These are phyloP conservation scores for Drosophila gaucha DNA, from an alignment of 2,888 invertebrate species.

Conservation along the genomic window DNA sequence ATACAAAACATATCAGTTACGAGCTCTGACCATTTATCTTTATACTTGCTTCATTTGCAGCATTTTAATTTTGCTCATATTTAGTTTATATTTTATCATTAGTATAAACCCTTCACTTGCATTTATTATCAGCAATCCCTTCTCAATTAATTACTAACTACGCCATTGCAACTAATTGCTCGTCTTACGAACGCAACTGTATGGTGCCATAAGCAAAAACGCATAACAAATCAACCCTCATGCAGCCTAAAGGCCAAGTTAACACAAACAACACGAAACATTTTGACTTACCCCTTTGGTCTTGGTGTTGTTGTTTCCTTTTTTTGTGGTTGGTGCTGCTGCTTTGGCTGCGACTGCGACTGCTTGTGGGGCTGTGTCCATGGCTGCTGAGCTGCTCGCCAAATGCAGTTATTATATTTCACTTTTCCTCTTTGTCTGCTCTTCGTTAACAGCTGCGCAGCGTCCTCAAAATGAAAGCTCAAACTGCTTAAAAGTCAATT, in stretches of 20 bases:
- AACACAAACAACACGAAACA: constrained; percentile 35
- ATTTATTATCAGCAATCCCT: neutral
- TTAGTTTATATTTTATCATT: neutral
- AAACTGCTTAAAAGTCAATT: constrained; percentile 58
- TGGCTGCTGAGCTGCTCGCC: constrained; percentile 33
- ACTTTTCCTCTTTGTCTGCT: constrained; percentile 22
- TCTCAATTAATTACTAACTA: neutral
- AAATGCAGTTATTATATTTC: constrained; percentile 45
- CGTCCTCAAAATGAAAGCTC: constrained; percentile 57
- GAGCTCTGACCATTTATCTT: too few relatives aligned
- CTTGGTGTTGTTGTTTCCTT: constrained; percentile 46
- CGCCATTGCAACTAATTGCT: constrained; percentile 29
- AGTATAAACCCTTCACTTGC: too few relatives aligned
- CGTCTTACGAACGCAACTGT: constrained; percentile 26
- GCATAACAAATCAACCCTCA: constrained; percentile 63
- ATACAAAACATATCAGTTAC: too few relatives aligned
- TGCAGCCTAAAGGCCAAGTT: constrained; percentile 67
- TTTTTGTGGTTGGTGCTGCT: constrained; percentile 40
- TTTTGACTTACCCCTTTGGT: constrained; percentile 72
- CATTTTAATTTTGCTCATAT: neutral
- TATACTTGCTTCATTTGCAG: neutral
- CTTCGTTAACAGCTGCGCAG: constrained; percentile 58
- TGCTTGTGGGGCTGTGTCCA: constrained; percentile 47
- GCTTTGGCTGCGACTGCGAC: constrained; percentile 18
- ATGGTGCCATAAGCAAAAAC: constrained; percentile 30